These are phyloP conservation scores for Phoenoteleia sp. DNA, from an alignment of 2,888 invertebrate species.

Conservation along the genomic window DNA sequence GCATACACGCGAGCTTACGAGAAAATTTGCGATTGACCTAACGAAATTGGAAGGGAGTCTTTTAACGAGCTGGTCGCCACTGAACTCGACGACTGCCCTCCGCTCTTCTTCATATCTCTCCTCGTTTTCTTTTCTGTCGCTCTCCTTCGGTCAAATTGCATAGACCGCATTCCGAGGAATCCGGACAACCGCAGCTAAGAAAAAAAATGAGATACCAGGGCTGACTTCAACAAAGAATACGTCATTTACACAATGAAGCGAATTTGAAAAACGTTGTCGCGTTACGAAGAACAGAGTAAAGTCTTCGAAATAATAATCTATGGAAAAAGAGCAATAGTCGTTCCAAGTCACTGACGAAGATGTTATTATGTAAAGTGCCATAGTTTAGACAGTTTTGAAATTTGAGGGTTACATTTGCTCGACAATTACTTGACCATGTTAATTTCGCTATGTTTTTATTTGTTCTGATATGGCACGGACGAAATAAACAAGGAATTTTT, in stretches of 20 bases:
- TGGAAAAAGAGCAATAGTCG: background rate
- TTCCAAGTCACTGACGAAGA: background rate
- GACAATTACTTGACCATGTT: background rate
- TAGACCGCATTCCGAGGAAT: slow-evolving; percentile 57
- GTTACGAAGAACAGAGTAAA: slow-evolving; percentile 11
- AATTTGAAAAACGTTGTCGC: slow-evolving; percentile 10
- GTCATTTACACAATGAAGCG: slow-evolving; percentile 33
- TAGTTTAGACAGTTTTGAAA: slow-evolving; percentile 29
- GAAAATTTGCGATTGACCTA: slow-evolving; percentile 86
- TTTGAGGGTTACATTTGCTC: background rate
- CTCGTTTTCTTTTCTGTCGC: slow-evolving; percentile 53
- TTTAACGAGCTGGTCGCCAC: slow-evolving; percentile 83
- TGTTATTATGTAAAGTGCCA: slow-evolving; percentile 47
- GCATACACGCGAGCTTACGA: slow-evolving; percentile 86
- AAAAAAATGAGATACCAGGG: slow-evolving; percentile 5
- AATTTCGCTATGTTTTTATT: background rate
- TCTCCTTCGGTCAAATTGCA: slow-evolving; percentile 50
- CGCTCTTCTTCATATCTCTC: slow-evolving; percentile 39
- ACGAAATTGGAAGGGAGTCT: slow-evolving; percentile 83
- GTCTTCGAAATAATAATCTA: background rate
- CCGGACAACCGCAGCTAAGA: slow-evolving; percentile 37
- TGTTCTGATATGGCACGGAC: background rate
- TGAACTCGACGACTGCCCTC: slow-evolving; percentile 74
- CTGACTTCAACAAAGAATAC: background rate
- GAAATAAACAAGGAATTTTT: too few relatives aligned